A percentile compares a stretch with the other conserved stretches of the same genome.
Evolutionary conservation across 35 echinoderm and acorn worm species (phyloP).

Genomic region (Lytechinus variegatus): DNA sequence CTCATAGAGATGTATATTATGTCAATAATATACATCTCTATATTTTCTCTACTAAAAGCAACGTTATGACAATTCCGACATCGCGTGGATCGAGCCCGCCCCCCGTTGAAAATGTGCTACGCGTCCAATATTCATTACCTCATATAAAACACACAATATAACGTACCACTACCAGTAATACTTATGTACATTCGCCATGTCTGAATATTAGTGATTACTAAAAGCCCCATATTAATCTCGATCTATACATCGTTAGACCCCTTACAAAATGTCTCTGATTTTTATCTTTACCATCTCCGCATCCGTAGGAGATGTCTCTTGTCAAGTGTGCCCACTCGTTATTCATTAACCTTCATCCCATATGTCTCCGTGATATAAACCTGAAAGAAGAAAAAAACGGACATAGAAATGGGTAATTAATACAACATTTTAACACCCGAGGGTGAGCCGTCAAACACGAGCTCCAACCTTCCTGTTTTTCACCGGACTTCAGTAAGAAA

Average conservation of each 20-base stretch:
- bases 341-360: conserved; percentile 27
- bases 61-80: too few species aligned
- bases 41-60: too few species aligned
- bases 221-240: not conserved
- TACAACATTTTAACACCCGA: not conserved
- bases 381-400: not conserved
- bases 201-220: not conserved
- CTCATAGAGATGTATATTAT: too few species aligned
- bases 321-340: conserved; percentile 9
- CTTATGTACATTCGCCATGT: too few species aligned
- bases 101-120: too few species aligned
- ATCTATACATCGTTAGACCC: not conserved
- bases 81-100: too few species aligned
- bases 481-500: not conserved
- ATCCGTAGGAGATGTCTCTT: conserved; percentile 1
- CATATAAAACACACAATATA: too few species aligned
- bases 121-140: too few species aligned
- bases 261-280: not conserved
- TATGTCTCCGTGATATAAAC: not conserved
- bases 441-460: not conserved
- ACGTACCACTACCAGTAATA: too few species aligned
- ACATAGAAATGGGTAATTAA: conserved; percentile 36
- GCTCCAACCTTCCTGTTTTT: not conserved
- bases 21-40: too few species aligned
- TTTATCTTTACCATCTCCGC: not conserved